Evolutionary conservation across 2,113 vertebrate species (phyloP), one percentile per base, ranked within the genome.

Genomic region (Podocnemis expansa): DNA sequence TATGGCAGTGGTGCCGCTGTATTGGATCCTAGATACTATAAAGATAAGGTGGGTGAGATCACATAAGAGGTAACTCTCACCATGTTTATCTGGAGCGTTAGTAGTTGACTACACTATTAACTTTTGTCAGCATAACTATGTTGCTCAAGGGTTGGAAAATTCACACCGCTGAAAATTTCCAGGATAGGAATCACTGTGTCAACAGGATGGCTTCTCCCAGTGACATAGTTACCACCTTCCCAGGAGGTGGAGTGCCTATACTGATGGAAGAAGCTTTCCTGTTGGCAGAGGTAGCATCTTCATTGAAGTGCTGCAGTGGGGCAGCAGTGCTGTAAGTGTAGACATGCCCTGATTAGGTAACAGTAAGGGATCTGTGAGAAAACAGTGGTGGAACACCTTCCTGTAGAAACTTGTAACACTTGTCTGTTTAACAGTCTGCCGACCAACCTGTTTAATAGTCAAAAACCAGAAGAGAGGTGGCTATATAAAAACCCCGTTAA

Each of bases 301-400:
- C 60, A 63, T 6, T 17, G 31, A 63, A 63, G 60, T 63, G 60
- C 31, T 63, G 34, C 51, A 52, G 51, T 16, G 51, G 51, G 5
- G 14, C 14, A 52, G 51, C 51, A 52, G 60, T 34, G 29, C 31
- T 34, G 60, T 63, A 58, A 29, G 56, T 58, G 27, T 58, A 29
- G 56, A 58, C 56, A 58, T 27, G 56, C 56, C 25, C 25, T 5
- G 10, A 58, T 60, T 29, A 60, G 29, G 85, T 93, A 43, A 92
- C 56, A 84, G 79, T 41, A 73, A 73, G 10, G 2, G 92, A 92
- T 51, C 81, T 93, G 92, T 81, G 94, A 43, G 79, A 88, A 95
- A 93, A 88, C 75, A 70, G 73, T 52, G 83, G 31, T 63, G 83
- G 78, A 93, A 16, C 60, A 76, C 49, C 12, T 82, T 91, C 54